These are phyloP conservation scores for Epinephelus moara DNA, from an alignment of 2,113 vertebrate species.

Conservation along the genomic window DNA sequence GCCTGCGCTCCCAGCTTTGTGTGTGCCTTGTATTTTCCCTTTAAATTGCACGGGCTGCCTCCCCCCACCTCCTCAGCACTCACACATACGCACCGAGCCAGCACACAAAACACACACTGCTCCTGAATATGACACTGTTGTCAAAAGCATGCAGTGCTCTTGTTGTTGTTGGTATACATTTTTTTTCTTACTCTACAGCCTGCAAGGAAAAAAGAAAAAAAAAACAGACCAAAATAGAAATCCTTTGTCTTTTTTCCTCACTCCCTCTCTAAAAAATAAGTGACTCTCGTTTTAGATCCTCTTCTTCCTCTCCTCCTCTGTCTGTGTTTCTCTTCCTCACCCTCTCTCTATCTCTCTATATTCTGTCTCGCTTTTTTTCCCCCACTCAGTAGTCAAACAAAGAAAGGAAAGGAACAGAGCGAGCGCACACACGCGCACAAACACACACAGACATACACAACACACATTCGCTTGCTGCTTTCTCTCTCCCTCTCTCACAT, in stretches of 20 bases:
- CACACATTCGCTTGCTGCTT: slow-evolving; percentile 73
- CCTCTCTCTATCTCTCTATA: slow-evolving; percentile 71
- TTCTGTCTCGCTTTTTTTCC: slow-evolving; percentile 77
- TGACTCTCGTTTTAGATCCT: slow-evolving; percentile 63
- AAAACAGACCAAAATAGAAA: slow-evolving; percentile 55
- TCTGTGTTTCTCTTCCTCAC: slow-evolving; percentile 72
- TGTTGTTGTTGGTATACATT: slow-evolving; percentile 36
- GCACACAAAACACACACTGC: slow-evolving; percentile 67
- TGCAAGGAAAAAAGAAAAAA: slow-evolving; percentile 1
- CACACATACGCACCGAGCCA: slow-evolving; percentile 61
- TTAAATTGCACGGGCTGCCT: slow-evolving; percentile 77
- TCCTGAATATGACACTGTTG: slow-evolving; percentile 70
- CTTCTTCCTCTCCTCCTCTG: slow-evolving; percentile 19
- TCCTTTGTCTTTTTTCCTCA: slow-evolving; percentile 64
- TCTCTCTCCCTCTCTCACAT: slow-evolving; percentile 71
- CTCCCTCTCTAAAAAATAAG: slow-evolving; percentile 37
- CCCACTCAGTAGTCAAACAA: slow-evolving; percentile 88
- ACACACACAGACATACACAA: slow-evolving; percentile 72
- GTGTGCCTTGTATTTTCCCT: slow-evolving; percentile 80
- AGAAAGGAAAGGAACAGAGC: slow-evolving; percentile 87
- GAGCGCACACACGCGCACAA: slow-evolving; percentile 65
- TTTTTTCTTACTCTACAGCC: slow-evolving; percentile 47
- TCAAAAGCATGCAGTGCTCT: slow-evolving; percentile 59
- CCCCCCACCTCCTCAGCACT: slow-evolving; percentile 67
- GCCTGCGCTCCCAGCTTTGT: slow-evolving; percentile 79